phyloP scores from a whole-genome alignment of 2,113 vertebrate genomes.

The Eulemur rufifrons region DNA sequence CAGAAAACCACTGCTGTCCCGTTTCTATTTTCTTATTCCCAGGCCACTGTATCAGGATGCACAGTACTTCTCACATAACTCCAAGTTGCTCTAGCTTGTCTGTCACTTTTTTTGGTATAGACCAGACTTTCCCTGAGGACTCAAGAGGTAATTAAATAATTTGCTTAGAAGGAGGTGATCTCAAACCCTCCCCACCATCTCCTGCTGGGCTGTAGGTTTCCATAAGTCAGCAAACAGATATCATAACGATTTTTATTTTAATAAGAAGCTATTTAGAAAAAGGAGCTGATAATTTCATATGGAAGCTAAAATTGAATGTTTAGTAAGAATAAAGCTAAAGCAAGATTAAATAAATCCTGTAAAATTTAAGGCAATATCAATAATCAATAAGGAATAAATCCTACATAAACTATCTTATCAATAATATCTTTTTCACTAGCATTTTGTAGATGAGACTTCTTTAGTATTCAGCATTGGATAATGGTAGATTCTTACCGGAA shows the following conservation, averaged over 20 bases:
- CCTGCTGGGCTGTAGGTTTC: not conserved
- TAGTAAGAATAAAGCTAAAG: not conserved
- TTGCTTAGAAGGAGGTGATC: not conserved
- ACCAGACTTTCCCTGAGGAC: not conserved
- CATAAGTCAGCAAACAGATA: not conserved
- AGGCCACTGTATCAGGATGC: accelerated
- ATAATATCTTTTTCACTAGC: not conserved
- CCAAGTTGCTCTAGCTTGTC: not conserved
- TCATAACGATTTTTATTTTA: not conserved
- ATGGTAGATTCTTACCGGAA: constrained; percentile 89
- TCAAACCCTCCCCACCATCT: not conserved
- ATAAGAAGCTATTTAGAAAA: not conserved
- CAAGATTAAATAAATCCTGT: not conserved
- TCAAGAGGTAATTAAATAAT: not conserved
- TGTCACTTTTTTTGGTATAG: not conserved
- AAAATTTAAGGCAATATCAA: not conserved
- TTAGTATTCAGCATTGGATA: not conserved
- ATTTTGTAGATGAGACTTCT: accelerated
- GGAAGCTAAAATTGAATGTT: not conserved
- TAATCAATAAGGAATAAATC: not conserved
- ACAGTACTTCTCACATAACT: not conserved
- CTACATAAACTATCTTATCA: not conserved
- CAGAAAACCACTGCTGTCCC: not conserved
- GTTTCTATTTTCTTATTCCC: not conserved
- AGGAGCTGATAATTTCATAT: not conserved